Base-by-base conservation (phyloP, 1,140 invertebrate species). In the Paraescarpia echinospica region DNA sequence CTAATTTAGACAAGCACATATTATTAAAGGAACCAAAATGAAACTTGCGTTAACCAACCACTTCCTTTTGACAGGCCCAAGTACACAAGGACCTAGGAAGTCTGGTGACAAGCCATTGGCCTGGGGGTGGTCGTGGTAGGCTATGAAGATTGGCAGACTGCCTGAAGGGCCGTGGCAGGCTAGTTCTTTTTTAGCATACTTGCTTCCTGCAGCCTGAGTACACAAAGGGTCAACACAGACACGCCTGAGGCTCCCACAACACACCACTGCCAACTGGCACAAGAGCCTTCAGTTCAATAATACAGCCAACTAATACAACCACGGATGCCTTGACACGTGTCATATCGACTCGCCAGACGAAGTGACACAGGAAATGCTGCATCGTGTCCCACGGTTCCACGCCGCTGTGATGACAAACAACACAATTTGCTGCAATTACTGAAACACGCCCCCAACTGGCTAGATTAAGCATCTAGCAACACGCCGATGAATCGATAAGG, bases 341-440 rank as follows among this genome's bases (percentile, higher is more conserved):
- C 12, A 77, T 27, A 27, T 18, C 4, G 59, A 77, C 59, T 77
- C 2, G 22, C 59, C 27, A 77, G 59, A 12, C 12, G 41, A 12
- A 41, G 41, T 41, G 59, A 77, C 59, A 31, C 59, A 77, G 59
- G 59, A 77, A 77, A 31, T 18, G 27, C 27, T 31, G 59, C 22
- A 77, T 77, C 4, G 59, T 0, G 59, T 77, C 59, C 27, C 0
- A 5, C 59, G 59, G 59, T 77, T 77, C 9, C 0, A 77, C 59
- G 59, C 27, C 59, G 22, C 18, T 77, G 18, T 2, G 14, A 77
- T 77, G 59, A 77, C 59, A 77, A 77, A 77, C 59, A 77, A 77
- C 59, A 77, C 59, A 77, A 77, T 77, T 77, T 77, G 59, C 59
- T 77, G 59, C 59, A 77, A 77, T 77, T 77, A 77, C 59, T 27